phyloP scores from a whole-genome alignment of 1,140 invertebrate species.

The Semibalanus balanoides region DNA sequence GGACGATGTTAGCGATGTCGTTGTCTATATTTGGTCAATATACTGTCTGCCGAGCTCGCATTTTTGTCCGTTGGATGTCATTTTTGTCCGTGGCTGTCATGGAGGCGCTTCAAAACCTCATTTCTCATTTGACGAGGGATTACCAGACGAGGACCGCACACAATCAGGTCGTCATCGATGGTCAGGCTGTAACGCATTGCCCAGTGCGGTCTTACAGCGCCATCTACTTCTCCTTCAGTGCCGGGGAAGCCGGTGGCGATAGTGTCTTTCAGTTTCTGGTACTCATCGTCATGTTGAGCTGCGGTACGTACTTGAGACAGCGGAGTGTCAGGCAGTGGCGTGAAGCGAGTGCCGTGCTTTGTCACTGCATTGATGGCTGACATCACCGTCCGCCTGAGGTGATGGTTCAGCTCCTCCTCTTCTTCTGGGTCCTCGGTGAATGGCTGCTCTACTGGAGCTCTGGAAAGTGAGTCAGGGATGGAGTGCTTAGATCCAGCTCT shows the following conservation, averaged over 20 bases:
- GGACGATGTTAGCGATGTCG: constrained; percentile 12
- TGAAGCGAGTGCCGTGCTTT: background rate
- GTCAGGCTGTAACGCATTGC: constrained; percentile 7
- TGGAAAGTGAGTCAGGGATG: constrained; percentile 10
- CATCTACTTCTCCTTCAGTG: constrained; percentile 6
- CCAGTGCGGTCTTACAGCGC: constrained; percentile 8
- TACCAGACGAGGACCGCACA: constrained; percentile 10
- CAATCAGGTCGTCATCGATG: constrained; percentile 8
- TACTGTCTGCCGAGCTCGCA: background rate
- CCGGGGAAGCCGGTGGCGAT: constrained; percentile 5
- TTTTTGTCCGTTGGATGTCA: too few relatives aligned
- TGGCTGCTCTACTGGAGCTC: constrained; percentile 7
- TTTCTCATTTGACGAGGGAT: background rate
- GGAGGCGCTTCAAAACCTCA: constrained; percentile 7
- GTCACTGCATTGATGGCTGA: background rate
- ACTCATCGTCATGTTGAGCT: background rate
- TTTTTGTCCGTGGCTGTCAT: constrained; percentile 8
- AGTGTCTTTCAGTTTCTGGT: background rate
- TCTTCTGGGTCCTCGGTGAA: background rate
- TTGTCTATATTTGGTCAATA: constrained; percentile 11
- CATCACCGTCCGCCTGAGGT: constrained; percentile 9
- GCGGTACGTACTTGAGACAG: constrained; percentile 6
- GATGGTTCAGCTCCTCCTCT: constrained; percentile 1
- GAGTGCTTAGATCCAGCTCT: background rate
- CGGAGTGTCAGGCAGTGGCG: too few relatives aligned